Evolutionary conservation across 2,797 vertebrate species (phyloP), one percentile per base, ranked within the genome.

Genomic region (Cryptoprocta ferox): DNA sequence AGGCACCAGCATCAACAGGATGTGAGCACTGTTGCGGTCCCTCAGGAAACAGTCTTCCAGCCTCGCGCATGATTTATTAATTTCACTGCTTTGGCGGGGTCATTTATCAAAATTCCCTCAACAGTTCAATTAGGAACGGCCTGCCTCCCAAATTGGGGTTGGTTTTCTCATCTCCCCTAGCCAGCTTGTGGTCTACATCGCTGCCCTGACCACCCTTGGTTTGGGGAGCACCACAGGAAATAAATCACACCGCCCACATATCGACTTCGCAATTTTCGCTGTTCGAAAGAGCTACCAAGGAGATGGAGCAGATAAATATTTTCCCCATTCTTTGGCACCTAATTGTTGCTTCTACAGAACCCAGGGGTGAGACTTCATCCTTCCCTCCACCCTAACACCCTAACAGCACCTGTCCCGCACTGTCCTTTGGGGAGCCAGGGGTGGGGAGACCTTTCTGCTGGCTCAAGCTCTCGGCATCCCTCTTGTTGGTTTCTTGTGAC

Each of bases 51-150:
- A 86, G 92, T 61, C 96, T 92, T 91, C 56, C 87, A 37, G 91
- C 92, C 89, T 92, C 84, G 45, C 91, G 81, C 89, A 75, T 95
- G 97, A 97, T 95, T 97, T 95, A 97, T 98, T 97, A 82, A 98
- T 97, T 97, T 96, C 61, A 6, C 81, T 56, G 65, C 81, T 45
- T 97, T 80, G 81, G 78, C 4, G 50, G 45, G 81, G 90, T 84
- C 96, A 83, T 98, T 98, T 96, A 98, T 97, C 97, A 98, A 98
- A 97, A 96, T 96, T 94, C 97, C 96, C 95, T 97, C 95, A 97
- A 97, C 95, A 97, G 94, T 97, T 98, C 97, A 97, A 97, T 98
- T 97, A 98, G 94, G 68, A 97, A 82, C 0, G 30, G 81, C 85
- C 96, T 97, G 94, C 95, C 95, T 98, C 94, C 97, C 94, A 94